Percentiles rank a stretch among this genome's conserved stretches.
Evolutionary conservation across 2,888 invertebrate species (phyloP).

Genomic region (Macropis europaea): DNA sequence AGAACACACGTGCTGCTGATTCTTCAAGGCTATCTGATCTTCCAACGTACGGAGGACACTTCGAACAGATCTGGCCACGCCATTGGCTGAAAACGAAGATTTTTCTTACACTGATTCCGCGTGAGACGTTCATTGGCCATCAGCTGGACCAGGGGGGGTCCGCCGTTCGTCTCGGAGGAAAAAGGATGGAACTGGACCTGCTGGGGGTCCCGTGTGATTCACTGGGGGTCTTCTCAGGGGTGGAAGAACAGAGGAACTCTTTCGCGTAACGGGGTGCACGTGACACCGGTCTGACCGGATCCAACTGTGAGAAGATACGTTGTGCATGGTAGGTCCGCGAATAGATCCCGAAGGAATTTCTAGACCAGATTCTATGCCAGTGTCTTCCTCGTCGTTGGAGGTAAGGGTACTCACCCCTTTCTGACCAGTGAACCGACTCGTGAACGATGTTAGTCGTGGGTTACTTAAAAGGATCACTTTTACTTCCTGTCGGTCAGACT

Average conservation of each 20-base stretch:
- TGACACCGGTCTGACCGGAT: slow-evolving; percentile 60
- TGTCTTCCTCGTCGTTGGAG: slow-evolving; percentile 28
- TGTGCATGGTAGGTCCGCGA: slow-evolving; percentile 59
- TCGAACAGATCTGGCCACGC: background rate
- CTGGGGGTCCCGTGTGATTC: slow-evolving; percentile 62
- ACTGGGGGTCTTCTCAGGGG: slow-evolving; percentile 55
- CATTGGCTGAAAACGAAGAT: slow-evolving; percentile 45
- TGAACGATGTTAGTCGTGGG: slow-evolving; percentile 43
- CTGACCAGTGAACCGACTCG: slow-evolving; percentile 36
- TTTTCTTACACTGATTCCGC: slow-evolving; percentile 13
- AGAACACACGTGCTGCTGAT: slow-evolving; percentile 55
- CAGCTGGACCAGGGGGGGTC: slow-evolving; percentile 36
- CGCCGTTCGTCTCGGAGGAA: background rate
- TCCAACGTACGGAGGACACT: slow-evolving; percentile 42
- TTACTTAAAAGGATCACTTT: slow-evolving; percentile 62
- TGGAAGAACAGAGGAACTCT: slow-evolving; percentile 54
- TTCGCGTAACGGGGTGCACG: slow-evolving; percentile 63
- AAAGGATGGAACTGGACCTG: slow-evolving; percentile 9
- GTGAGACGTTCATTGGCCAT: slow-evolving; percentile 42
- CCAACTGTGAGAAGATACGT: slow-evolving; percentile 79
- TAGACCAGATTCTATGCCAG: slow-evolving; percentile 37
- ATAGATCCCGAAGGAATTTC: slow-evolving; percentile 42
- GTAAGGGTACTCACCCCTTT: slow-evolving; percentile 32
- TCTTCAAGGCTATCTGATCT: slow-evolving; percentile 59
- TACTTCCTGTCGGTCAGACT: slow-evolving; percentile 49